These are phyloP conservation scores for Rhaphigaster nebulosa DNA, from an alignment of 2,888 invertebrate genomes.

Conservation along the genomic window DNA sequence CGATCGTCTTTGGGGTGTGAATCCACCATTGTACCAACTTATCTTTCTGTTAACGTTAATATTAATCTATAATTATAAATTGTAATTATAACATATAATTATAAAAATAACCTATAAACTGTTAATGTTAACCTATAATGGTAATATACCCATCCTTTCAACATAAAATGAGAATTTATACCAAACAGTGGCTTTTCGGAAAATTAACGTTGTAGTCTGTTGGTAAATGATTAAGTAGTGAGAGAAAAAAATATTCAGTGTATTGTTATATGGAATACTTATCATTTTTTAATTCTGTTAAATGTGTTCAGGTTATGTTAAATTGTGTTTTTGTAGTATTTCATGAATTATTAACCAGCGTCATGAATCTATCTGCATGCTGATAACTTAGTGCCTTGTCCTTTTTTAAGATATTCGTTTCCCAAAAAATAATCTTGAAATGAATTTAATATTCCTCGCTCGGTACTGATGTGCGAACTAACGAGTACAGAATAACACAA, in stretches of 20 bases:
- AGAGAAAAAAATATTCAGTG: background rate
- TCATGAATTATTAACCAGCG: slow-evolving; percentile 26
- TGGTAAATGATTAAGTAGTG: background rate
- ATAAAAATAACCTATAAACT: too few relatives aligned
- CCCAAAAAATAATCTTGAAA: background rate
- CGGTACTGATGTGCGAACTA: background rate
- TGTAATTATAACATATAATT: too few relatives aligned
- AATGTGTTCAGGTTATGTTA: slow-evolving; percentile 8
- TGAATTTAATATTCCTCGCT: background rate
- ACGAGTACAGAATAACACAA: too few relatives aligned
- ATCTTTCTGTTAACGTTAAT: too few relatives aligned
- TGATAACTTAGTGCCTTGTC: background rate
- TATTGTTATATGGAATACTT: background rate
- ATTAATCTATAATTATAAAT: too few relatives aligned
- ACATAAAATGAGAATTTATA: background rate
- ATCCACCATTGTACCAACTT: too few relatives aligned
- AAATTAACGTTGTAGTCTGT: background rate
- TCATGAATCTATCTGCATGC: slow-evolving; percentile 19
- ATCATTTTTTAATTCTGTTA: background rate
- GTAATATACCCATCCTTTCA: too few relatives aligned
- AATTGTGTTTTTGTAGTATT: slow-evolving; percentile 16
- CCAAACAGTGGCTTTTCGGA: background rate
- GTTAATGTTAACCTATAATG: too few relatives aligned
- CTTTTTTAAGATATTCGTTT: background rate
- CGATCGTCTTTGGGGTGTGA: too few relatives aligned